Evolutionary conservation across 2,888 invertebrate genomes (phyloP).

Genomic region (Listrodromus nycthemerus): DNA sequence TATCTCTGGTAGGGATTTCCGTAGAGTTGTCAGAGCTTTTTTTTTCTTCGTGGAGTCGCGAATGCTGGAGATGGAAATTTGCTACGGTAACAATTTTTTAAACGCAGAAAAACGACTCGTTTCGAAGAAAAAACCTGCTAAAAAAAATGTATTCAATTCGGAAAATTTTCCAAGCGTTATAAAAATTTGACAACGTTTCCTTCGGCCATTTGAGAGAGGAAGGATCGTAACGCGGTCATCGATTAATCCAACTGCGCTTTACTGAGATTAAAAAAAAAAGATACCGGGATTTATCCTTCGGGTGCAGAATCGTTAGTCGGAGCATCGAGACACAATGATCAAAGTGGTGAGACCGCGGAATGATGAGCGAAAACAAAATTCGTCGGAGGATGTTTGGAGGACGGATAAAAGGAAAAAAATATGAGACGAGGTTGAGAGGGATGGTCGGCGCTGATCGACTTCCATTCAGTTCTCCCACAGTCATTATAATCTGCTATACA

Average conservation of each 20-base stretch:
- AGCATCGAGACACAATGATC: conserved; percentile 13
- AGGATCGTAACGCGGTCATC: background rate
- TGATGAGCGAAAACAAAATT: conserved; percentile 25
- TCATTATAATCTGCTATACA: conserved; percentile 27
- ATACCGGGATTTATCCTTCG: conserved; percentile 1
- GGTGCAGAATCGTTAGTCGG: background rate
- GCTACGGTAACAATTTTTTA: too few relatives aligned
- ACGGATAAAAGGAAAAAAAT: background rate
- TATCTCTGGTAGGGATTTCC: too few relatives aligned
- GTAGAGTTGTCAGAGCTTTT: background rate
- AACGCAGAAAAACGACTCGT: background rate
- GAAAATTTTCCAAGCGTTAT: background rate
- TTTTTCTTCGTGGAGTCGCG: too few relatives aligned
- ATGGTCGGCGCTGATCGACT: conserved; percentile 36
- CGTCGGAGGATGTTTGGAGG: conserved; percentile 16
- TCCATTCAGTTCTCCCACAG: conserved; percentile 34
- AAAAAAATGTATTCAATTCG: background rate
- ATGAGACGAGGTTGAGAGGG: conserved; percentile 5
- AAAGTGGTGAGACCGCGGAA: conserved; percentile 8
- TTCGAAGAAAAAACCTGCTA: background rate
- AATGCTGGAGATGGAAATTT: too few relatives aligned
- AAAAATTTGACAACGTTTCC: background rate
- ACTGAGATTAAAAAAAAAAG: background rate
- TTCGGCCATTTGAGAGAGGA: background rate
- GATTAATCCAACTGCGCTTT: background rate